Evolutionary conservation across 2,888 invertebrate genomes (phyloP).

Genomic region (Dryobotodes eremita): DNA sequence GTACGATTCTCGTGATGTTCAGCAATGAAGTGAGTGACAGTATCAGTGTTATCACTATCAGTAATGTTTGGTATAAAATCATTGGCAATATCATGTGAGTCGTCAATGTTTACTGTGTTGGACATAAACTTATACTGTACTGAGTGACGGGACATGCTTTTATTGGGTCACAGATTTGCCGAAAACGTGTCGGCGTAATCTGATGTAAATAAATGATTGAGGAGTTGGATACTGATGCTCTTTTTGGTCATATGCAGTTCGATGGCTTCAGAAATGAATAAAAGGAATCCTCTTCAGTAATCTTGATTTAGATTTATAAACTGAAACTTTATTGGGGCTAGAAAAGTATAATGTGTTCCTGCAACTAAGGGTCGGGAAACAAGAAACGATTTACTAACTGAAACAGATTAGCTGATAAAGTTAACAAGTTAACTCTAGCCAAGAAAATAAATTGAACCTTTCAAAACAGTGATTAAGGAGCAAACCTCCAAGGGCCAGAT

Average conservation of each 20-base stretch:
- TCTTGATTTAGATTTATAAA: not conserved
- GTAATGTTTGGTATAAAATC: constrained; percentile 25
- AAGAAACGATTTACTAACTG: not conserved
- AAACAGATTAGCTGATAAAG: constrained; percentile 1
- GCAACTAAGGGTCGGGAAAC: not conserved
- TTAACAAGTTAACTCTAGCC: not conserved
- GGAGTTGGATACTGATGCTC: too few species aligned
- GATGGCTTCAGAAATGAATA: not conserved
- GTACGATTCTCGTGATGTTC: constrained; percentile 8
- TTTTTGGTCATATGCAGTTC: not conserved
- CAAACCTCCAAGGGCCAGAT: constrained; percentile 52
- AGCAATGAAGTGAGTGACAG: constrained; percentile 7
- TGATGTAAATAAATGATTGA: not conserved
- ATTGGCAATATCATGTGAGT: not conserved
- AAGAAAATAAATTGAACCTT: constrained; percentile 46
- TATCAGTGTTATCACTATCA: constrained; percentile 11
- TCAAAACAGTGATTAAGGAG: constrained; percentile 50
- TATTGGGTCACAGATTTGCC: constrained; percentile 1
- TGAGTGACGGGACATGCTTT: not conserved
- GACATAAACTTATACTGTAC: constrained; percentile 4
- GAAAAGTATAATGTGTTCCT: not conserved
- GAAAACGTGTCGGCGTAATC: not conserved
- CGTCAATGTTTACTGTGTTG: constrained; percentile 14
- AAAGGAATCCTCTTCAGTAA: not conserved
- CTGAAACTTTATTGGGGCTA: not conserved